These are phyloP conservation scores for Notospermus geniculatus DNA, from an alignment of 1,140 invertebrate genomes.

Conservation along the genomic window DNA sequence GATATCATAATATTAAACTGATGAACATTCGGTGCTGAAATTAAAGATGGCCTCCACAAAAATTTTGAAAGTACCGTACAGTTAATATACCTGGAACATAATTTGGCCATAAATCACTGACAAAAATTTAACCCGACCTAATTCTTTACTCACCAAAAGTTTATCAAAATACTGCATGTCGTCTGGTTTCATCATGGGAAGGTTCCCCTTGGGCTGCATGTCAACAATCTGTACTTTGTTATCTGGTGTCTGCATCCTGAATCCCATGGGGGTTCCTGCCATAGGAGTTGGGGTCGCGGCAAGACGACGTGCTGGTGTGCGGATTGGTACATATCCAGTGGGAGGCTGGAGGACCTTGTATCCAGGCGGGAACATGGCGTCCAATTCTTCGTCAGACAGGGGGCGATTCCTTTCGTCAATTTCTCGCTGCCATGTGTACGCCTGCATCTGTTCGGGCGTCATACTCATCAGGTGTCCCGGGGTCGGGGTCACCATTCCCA, in stretches of 20 bases:
- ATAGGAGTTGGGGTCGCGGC: slow-evolving; percentile 97
- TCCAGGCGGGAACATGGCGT: slow-evolving; percentile 94
- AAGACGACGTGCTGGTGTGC: slow-evolving; percentile 94
- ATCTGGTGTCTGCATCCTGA: slow-evolving; percentile 79
- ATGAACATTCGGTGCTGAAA: too few species aligned
- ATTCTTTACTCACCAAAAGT: slow-evolving; percentile 67
- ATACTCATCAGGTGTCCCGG: slow-evolving; percentile 91
- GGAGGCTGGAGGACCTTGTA: slow-evolving; percentile 95
- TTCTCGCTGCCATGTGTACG: slow-evolving; percentile 98
- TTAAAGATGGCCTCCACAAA: too few species aligned
- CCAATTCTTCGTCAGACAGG: slow-evolving; percentile 94
- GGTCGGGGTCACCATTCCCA: slow-evolving; percentile 96
- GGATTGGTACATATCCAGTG: slow-evolving; percentile 92
- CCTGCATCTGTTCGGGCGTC: slow-evolving; percentile 98
- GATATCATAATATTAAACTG: too few species aligned
- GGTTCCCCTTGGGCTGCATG: slow-evolving; percentile 91
- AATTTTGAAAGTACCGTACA: too few species aligned
- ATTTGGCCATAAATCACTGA: too few species aligned
- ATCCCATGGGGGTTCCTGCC: slow-evolving; percentile 78
- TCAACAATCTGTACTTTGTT: slow-evolving; percentile 78
- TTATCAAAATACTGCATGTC: slow-evolving; percentile 99
- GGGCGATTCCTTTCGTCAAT: slow-evolving; percentile 97
- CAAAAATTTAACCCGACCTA: too few species aligned
- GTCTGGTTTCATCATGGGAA: slow-evolving; percentile 99
- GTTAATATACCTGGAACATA: too few species aligned